Evolutionary conservation across 2,888 invertebrate species (phyloP).

Genomic region (Ectobius pallidus): DNA sequence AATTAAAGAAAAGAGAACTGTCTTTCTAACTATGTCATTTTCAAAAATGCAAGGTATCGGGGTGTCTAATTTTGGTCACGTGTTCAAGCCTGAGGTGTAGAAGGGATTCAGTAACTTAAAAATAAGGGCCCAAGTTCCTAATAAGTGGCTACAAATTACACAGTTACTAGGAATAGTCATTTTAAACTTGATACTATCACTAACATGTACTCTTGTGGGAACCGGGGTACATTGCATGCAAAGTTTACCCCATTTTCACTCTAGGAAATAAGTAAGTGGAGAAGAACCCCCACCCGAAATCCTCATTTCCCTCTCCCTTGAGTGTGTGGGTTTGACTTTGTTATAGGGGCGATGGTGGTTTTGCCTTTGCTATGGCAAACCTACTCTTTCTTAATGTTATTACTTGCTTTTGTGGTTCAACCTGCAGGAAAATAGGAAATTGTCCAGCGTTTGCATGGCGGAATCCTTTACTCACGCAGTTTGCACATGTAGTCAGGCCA

Average conservation of each 20-base stretch:
- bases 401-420: neutral
- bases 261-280: neutral
- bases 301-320: neutral
- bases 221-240: conserved; percentile 24
- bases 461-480: too few relatives aligned
- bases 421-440: neutral
- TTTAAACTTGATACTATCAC: too few relatives aligned
- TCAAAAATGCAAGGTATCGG: too few relatives aligned
- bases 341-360: neutral
- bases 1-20: too few relatives aligned
- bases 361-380: neutral
- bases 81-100: too few relatives aligned
- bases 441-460: neutral
- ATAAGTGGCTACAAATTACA: too few relatives aligned
- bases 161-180: too few relatives aligned
- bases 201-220: neutral
- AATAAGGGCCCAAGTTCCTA: too few relatives aligned
- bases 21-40: too few relatives aligned
- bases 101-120: too few relatives aligned
- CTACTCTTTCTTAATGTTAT: neutral
- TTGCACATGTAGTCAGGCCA: too few relatives aligned
- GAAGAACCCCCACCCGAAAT: neutral
- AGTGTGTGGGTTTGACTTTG: neutral
- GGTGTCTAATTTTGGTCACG: too few relatives aligned
- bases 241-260: neutral